A percentile compares a stretch with the other conserved stretches of the same genome.
Evolutionary conservation across 2,797 vertebrate genomes (phyloP).

Genomic region (Erethizon dorsatum): DNA sequence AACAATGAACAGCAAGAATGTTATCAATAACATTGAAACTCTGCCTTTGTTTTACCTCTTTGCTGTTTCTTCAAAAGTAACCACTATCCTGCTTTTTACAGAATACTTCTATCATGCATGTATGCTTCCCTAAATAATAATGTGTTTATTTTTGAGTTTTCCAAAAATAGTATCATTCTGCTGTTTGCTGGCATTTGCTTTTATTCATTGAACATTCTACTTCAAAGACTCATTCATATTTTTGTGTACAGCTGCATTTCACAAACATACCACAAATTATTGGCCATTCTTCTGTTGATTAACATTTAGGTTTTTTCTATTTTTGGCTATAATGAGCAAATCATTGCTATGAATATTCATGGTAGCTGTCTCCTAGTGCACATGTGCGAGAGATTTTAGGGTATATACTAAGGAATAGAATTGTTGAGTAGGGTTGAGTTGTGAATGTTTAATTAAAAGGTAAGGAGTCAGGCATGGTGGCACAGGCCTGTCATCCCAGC

Average conservation of each 20-base stretch:
- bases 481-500: neutral
- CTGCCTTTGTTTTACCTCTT: neutral
- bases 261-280: neutral
- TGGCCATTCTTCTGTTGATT: slow-evolving; percentile 1
- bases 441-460: neutral
- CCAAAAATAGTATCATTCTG: neutral
- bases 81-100: neutral
- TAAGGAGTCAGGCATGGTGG: neutral
- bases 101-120: neutral
- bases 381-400: neutral
- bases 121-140: neutral
- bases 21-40: neutral
- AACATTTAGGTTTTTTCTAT: neutral
- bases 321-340: neutral
- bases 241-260: neutral
- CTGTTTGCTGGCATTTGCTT: slow-evolving; percentile 29
- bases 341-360: slow-evolving; percentile 17
- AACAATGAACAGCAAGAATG: neutral
- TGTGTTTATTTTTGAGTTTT: slow-evolving; percentile 20
- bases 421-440: neutral
- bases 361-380: neutral
- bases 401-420: neutral
- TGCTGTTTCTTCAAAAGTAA: neutral
- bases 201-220: neutral
- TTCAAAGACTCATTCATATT: slow-evolving; percentile 41